phyloP scores from a whole-genome alignment of 2,888 invertebrate genomes.

The Nezara viridula region DNA sequence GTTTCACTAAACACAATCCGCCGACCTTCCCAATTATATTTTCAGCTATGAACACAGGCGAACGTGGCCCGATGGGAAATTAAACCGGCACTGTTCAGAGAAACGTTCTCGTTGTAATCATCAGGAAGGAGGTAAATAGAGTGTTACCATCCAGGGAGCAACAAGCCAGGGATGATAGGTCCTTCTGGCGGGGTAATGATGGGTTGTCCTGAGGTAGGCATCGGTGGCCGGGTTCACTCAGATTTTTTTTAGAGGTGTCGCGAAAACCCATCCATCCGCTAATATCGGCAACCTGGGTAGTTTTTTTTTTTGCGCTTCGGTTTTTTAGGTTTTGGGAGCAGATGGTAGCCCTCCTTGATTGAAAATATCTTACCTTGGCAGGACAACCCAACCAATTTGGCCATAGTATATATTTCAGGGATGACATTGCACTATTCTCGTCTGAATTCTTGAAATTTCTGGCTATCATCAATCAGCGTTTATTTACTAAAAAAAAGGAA shows the following conservation, averaged over 20 bases:
- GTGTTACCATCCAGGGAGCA: background rate
- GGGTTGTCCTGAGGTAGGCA: background rate
- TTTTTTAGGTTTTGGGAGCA: constrained; percentile 7
- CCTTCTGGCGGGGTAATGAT: background rate
- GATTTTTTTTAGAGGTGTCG: constrained; percentile 33
- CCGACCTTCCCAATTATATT: background rate
- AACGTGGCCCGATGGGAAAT: background rate
- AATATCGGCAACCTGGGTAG: background rate
- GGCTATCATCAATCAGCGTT: background rate
- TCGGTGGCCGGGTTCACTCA: constrained; percentile 1
- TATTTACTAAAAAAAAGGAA: too few species aligned
- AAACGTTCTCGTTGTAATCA: background rate
- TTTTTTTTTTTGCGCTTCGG: background rate
- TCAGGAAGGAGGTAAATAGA: background rate
- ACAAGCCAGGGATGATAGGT: background rate
- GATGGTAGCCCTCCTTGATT: background rate
- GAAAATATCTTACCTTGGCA: background rate
- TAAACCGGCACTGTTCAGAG: background rate
- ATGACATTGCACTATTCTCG: background rate
- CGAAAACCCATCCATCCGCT: background rate
- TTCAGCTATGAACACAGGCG: background rate
- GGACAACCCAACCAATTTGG: background rate
- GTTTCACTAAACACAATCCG: background rate
- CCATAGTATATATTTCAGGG: background rate
- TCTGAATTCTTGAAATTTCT: background rate